Base-by-base conservation (phyloP, 2,888 invertebrate species). In the Asteroscopus sphinx region DNA sequence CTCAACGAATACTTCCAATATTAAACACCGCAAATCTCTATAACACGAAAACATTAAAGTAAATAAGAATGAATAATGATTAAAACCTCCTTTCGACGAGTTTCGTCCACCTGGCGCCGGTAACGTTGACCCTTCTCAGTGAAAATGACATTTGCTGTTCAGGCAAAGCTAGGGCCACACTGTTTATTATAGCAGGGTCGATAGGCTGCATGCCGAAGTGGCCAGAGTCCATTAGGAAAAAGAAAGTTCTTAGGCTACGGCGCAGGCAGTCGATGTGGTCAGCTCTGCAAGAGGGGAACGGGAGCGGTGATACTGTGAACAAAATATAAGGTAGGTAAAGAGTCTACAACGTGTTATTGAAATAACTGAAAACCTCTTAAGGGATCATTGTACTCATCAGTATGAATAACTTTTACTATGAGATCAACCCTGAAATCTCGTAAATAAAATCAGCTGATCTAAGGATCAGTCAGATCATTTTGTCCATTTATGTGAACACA, bases 61-160 rank as follows among this genome's bases (percentile, higher is more conserved):
- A 52, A 58, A 36, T 39, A 12, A 40, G 25, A 53, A 53, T 54
- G 32, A 59, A 58, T 42, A 58, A 66, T 58, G 39, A 67, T 52
- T 49, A 44, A 37, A 75, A 93, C 93, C 86, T 90, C 65, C 90
- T 87, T 52, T 86, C 84, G 17, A 77, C 73, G 40, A 94, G 81
- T 69, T 87, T 91, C 0, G 89, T 91, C 93, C 93, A 93, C 47
- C 85, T 87, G 21, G 87, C 91, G 1, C 93, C 93, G 8, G 92
- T 93, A 13, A 91, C 92, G 52, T 92, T 93, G 35, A 92, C 79
- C 51, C 85, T 89, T 63, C 93, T 82, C 68, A 93, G 61, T 52
- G 90, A 66, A 62, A 92, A 81, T n/a, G 90, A 83, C 79, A 87
- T 82, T 56, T 90, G 88, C 8, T 88, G 77, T 26, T 91, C 88